Percentiles rank a stretch among this genome's conserved stretches.
Evolutionary conservation across 2,888 invertebrate species (phyloP).

Genomic region (Macrostomum cliftonense): DNA sequence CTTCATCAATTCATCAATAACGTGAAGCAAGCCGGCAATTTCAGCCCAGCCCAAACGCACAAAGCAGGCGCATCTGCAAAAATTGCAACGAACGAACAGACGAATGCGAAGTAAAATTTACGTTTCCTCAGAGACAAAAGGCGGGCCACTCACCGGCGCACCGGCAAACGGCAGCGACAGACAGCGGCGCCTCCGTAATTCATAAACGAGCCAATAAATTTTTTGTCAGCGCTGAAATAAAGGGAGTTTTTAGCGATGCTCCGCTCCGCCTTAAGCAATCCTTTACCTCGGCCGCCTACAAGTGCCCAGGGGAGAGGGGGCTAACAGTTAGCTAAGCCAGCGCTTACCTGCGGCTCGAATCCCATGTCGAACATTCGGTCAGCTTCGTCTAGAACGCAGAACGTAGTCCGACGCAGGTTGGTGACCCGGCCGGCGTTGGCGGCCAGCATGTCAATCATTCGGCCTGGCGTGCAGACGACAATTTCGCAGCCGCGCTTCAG

Average conservation of each 20-base stretch:
- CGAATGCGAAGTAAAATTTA: too few relatives aligned
- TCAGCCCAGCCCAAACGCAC: too few relatives aligned
- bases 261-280: background rate
- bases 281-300: background rate
- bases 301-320: background rate
- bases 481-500: conserved; percentile 88
- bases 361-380: conserved; percentile 99
- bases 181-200: too few relatives aligned
- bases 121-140: too few relatives aligned
- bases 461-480: conserved; percentile 92
- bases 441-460: conserved; percentile 99
- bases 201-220: too few relatives aligned
- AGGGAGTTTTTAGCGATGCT: background rate
- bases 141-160: too few relatives aligned
- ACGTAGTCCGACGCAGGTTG: conserved; percentile 83
- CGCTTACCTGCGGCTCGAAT: conserved; percentile 69
- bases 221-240: background rate
- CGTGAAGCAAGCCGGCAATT: too few relatives aligned
- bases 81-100: too few relatives aligned
- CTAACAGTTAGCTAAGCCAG: too few relatives aligned
- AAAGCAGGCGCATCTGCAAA: too few relatives aligned
- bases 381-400: conserved; percentile 91
- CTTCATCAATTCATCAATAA: too few relatives aligned
- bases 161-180: too few relatives aligned
- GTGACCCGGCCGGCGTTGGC: conserved; percentile 94